Percentiles rank a stretch among this genome's conserved stretches.
phyloP scores from a whole-genome alignment of 2,113 vertebrate genomes.

The Patagioenas fasciata region DNA sequence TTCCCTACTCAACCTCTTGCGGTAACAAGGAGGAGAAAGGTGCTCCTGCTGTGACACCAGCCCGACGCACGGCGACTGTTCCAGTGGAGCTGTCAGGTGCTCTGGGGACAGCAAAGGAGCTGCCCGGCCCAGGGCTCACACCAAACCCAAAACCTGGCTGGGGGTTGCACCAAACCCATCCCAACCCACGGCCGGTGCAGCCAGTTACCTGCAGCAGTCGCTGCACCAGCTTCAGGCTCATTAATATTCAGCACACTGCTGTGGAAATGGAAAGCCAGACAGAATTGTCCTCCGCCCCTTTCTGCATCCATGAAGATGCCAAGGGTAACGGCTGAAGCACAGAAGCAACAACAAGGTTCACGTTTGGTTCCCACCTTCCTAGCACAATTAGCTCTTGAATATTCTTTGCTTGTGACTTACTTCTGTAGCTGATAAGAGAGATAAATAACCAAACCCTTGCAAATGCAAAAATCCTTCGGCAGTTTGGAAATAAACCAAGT shows the following conservation, averaged over 20 bases:
- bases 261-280: not conserved
- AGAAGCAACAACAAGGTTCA: not conserved
- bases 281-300: not conserved
- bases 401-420: not conserved
- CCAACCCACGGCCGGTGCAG: no score
- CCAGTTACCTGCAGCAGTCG: not conserved
- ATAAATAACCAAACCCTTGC: conserved; percentile 13
- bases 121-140: no score
- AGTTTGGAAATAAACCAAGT: conserved; percentile 25
- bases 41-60: not conserved
- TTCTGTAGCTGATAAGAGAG: conserved; percentile 7
- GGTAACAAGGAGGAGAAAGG: not conserved
- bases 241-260: conserved; percentile 44
- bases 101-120: not conserved
- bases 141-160: no score
- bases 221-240: not conserved
- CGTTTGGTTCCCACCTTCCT: not conserved
- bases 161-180: no score
- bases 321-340: not conserved
- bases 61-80: not conserved
- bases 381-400: not conserved
- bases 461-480: not conserved
- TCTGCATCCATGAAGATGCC: not conserved
- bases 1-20: accelerated
- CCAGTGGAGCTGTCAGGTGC: not conserved